These are phyloP conservation scores for Zaprionus davidi DNA, from an alignment of 1,140 invertebrate genomes.

Conservation along the genomic window DNA sequence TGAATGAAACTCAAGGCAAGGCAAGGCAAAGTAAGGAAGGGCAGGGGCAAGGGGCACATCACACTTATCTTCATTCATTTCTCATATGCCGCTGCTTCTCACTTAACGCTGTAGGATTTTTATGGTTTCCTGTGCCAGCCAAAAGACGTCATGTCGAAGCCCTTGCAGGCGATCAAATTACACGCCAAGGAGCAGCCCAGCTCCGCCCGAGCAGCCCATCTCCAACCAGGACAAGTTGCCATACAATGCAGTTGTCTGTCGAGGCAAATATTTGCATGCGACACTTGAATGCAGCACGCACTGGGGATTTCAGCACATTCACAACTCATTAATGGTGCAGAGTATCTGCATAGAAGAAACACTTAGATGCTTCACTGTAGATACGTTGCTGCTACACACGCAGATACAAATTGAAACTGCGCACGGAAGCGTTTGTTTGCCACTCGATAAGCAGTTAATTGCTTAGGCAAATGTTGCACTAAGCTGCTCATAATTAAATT, in stretches of 20 bases:
- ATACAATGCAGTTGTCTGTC: constrained; percentile 11
- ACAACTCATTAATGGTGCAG: constrained; percentile 25
- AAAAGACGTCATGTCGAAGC: constrained; percentile 57
- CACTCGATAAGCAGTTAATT: constrained; percentile 43
- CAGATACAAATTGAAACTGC: constrained; percentile 21
- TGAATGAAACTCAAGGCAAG: constrained; percentile 75
- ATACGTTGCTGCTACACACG: constrained; percentile 2
- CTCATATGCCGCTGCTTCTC: constrained; percentile 54
- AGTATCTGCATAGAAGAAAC: background rate
- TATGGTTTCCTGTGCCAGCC: constrained; percentile 75
- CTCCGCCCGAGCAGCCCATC: background rate
- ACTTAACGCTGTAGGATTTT: constrained; percentile 64
- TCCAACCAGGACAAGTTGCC: background rate
- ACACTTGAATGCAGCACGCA: constrained; percentile 25
- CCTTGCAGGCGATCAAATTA: constrained; percentile 71
- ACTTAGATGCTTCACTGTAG: background rate
- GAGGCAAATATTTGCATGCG: constrained; percentile 51
- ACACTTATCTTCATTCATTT: constrained; percentile 71
- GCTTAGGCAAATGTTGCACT: constrained; percentile 29
- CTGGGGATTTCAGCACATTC: constrained; percentile 14
- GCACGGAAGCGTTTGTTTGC: constrained; percentile 25
- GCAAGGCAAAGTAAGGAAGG: too few relatives aligned
- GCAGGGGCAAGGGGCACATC: constrained; percentile 45
- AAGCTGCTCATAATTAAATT: constrained; percentile 38
- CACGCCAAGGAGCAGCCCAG: constrained; percentile 34